Evolutionary conservation across 2,797 vertebrate genomes (phyloP).

Genomic region (Syncerus caffer): DNA sequence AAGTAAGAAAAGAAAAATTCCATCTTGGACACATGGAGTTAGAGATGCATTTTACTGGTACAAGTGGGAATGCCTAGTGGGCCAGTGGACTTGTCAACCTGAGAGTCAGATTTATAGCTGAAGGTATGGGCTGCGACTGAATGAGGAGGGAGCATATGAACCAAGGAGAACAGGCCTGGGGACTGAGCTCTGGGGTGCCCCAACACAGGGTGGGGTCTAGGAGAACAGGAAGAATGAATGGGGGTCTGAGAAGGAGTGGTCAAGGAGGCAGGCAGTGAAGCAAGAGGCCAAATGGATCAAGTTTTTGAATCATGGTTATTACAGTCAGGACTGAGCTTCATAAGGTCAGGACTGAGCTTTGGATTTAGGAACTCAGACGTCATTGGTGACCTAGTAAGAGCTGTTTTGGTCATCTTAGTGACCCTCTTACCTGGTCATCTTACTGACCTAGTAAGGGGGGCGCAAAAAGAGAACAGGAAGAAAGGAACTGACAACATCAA

Average conservation of each 20-base stretch:
- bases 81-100: background rate
- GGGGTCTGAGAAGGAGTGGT: no score
- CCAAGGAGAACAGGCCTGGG: background rate
- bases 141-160: background rate
- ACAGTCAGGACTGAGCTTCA: background rate
- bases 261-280: no score
- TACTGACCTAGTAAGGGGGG: background rate
- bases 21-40: background rate
- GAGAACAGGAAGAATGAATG: no score
- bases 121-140: background rate
- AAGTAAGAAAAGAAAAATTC: background rate
- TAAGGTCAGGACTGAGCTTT: background rate
- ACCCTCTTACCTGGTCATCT: background rate
- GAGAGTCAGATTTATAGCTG: background rate
- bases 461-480: background rate
- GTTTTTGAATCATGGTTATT: background rate
- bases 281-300: background rate
- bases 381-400: background rate
- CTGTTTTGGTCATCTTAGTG: background rate
- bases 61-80: background rate
- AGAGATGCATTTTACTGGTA: background rate
- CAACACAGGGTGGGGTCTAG: background rate
- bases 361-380: background rate
- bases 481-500: rapidly evolving
- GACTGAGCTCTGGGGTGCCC: background rate